phyloP scores from a whole-genome alignment of 2,888 invertebrate species.

The Leptopilina drosophilae region DNA sequence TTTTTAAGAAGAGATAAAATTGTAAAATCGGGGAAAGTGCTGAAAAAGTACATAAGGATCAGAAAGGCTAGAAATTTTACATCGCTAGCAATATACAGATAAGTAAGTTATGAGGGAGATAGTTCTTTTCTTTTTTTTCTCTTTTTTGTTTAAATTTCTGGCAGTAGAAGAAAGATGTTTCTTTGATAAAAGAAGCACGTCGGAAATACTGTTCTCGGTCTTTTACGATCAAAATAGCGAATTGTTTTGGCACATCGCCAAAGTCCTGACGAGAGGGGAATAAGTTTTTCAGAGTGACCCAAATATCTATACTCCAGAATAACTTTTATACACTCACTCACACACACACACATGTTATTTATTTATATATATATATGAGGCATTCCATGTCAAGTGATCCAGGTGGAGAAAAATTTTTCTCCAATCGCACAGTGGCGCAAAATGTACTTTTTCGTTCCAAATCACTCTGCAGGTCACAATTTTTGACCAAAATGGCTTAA shows the following conservation, averaged over 20 bases:
- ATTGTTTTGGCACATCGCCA: conserved; percentile 70
- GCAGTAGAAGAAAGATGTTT: conserved; percentile 42
- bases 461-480: too few species aligned
- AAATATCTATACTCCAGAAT: conserved; percentile 64
- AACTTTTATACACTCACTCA: conserved; percentile 60
- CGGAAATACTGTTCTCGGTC: conserved; percentile 29
- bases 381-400: too few species aligned
- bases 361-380: too few species aligned
- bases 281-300: conserved; percentile 69
- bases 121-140: background rate
- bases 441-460: too few species aligned
- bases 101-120: conserved; percentile 4
- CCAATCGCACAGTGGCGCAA: too few species aligned
- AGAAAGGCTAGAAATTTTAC: conserved; percentile 22
- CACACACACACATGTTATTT: too few species aligned
- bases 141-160: background rate
- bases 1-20: too few species aligned
- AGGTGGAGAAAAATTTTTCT: too few species aligned
- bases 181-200: conserved; percentile 60
- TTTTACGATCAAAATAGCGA: conserved; percentile 63
- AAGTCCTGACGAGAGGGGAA: conserved; percentile 58
- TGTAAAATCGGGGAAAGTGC: background rate
- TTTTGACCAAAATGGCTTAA: too few species aligned
- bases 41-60: conserved; percentile 23
- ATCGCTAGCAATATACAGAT: conserved; percentile 30